Evolutionary conservation across 30 jellyfish, hydroid and myxozoan species (phyloP).

Genomic region (Cassiopea xamachana): DNA sequence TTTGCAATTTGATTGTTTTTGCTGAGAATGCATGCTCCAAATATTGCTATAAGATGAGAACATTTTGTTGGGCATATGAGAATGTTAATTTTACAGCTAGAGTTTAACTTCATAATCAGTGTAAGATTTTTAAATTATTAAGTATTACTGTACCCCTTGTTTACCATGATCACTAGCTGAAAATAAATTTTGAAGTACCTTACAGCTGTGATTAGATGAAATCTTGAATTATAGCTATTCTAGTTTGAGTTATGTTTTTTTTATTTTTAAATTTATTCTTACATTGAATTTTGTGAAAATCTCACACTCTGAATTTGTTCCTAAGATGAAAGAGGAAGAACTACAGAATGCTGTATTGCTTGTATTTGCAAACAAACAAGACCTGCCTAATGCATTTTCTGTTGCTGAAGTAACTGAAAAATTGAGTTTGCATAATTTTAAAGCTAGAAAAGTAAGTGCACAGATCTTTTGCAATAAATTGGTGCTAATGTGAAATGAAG

Average conservation of each 20-base stretch:
- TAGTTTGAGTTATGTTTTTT: neutral
- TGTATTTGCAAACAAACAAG: constrained; percentile 98
- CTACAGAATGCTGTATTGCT: constrained; percentile 82
- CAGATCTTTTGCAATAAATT: neutral
- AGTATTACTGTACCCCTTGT: too few species aligned
- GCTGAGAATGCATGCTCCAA: too few species aligned
- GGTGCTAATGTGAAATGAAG: neutral
- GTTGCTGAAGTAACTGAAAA: constrained; percentile 91
- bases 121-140: too few species aligned
- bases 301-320: neutral
- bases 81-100: too few species aligned
- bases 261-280: neutral
- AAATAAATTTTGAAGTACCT: too few species aligned
- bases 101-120: too few species aligned
- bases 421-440: constrained; percentile 73
- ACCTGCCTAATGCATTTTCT: constrained; percentile 87
- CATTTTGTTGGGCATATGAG: too few species aligned
- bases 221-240: too few species aligned
- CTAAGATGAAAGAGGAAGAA: constrained; percentile 93
- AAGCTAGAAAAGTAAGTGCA: constrained; percentile 81
- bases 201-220: too few species aligned
- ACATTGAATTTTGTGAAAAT: neutral
- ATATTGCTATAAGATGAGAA: too few species aligned
- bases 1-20: too few species aligned
- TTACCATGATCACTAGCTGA: too few species aligned